Conservation (phyloP, 2,113 vertebrate genomes). For the Neodontobutis hainanensis region DNA sequence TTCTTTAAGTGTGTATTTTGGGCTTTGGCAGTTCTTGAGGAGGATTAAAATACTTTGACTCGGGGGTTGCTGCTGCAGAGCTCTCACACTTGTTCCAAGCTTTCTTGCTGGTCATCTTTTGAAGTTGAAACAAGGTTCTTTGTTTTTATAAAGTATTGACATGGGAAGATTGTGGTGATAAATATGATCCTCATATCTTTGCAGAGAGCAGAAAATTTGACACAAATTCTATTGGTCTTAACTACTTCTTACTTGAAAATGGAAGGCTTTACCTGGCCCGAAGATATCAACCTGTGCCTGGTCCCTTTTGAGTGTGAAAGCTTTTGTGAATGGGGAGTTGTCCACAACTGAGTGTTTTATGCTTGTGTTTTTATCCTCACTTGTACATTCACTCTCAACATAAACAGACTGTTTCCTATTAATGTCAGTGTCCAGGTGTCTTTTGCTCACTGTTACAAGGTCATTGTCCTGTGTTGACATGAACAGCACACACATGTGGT, state of each 20-base stretch:
- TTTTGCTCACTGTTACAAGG: background rate
- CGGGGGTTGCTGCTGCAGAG: background rate
- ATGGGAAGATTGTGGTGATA: too few species aligned
- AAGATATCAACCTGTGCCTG: too few species aligned
- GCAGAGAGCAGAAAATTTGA: too few species aligned
- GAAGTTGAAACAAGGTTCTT: background rate
- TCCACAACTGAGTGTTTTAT: background rate
- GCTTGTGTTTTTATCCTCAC: background rate
- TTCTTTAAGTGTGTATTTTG: too few species aligned
- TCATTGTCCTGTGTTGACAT: background rate
- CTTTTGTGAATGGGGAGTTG: background rate
- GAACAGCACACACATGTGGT: background rate
- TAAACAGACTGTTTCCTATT: background rate
- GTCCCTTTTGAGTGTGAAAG: too few species aligned
- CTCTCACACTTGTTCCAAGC: background rate
- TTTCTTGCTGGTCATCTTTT: background rate
- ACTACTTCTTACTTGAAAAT: too few species aligned
- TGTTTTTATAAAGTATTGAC: too few species aligned
- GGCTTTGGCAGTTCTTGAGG: too few species aligned
- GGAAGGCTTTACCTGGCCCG: too few species aligned
- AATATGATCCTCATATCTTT: too few species aligned
- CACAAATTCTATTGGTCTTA: too few species aligned
- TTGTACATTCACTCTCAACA: background rate
- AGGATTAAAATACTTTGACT: too few species aligned
- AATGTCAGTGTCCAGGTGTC: background rate